Evolutionary conservation across 1,140 invertebrate species (phyloP).

Genomic region (Liolophura sinensis): DNA sequence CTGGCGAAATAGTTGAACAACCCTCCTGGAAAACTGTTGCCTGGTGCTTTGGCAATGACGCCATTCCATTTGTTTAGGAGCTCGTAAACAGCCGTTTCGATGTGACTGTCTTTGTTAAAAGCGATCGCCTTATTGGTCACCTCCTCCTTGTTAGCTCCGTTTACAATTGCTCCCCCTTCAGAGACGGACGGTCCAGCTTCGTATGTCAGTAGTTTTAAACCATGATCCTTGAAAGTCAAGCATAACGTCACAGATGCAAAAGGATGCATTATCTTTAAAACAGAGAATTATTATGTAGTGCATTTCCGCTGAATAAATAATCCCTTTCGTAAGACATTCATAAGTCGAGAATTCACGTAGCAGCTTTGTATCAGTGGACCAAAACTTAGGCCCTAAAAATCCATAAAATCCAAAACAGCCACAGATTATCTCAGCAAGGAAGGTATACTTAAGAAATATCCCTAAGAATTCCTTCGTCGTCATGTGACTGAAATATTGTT

Average conservation of each 20-base stretch:
- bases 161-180: slow-evolving; percentile 24
- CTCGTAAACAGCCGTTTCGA: slow-evolving; percentile 19
- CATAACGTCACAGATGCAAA: background rate
- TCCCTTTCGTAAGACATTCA: too few relatives aligned
- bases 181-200: slow-evolving; percentile 32
- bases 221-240: slow-evolving; percentile 19
- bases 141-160: slow-evolving; percentile 17
- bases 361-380: too few relatives aligned
- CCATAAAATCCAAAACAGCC: too few relatives aligned
- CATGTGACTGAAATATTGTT: too few relatives aligned
- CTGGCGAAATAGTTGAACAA: slow-evolving; percentile 41
- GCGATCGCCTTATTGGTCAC: slow-evolving; percentile 34
- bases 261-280: too few relatives aligned
- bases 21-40: slow-evolving; percentile 26
- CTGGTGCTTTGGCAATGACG: slow-evolving; percentile 11
- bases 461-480: too few relatives aligned
- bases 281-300: too few relatives aligned
- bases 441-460: too few relatives aligned
- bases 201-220: slow-evolving; percentile 34
- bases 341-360: too few relatives aligned
- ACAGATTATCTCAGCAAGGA: too few relatives aligned
- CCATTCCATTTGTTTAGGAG: slow-evolving; percentile 26
- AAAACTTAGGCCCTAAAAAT: too few relatives aligned
- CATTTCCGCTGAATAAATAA: too few relatives aligned
- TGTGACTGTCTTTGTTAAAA: slow-evolving; percentile 28